A percentile compares a stretch with the other conserved stretches of the same genome.
Evolutionary conservation across 2,797 vertebrate genomes (phyloP).

Genomic region (Aselliscus stoliczkanus): DNA sequence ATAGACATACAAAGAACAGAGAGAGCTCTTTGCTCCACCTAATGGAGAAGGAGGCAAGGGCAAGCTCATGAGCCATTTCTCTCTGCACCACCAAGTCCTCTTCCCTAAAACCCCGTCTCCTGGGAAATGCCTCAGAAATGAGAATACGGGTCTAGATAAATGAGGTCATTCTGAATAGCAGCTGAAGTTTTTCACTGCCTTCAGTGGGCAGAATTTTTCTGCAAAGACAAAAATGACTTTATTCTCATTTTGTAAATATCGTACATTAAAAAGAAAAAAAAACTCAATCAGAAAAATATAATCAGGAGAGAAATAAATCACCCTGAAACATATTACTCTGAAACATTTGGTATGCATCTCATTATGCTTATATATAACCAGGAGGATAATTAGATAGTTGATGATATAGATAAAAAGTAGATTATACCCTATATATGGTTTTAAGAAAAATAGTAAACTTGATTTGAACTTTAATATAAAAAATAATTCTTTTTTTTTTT

Average conservation of each 20-base stretch:
- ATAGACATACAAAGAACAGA: neutral
- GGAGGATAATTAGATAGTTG: neutral
- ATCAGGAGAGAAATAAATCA: conserved; percentile 3
- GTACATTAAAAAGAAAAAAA: neutral
- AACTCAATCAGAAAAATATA: neutral
- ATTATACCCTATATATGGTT: neutral
- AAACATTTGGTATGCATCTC: neutral
- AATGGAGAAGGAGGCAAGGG: conserved; percentile 19
- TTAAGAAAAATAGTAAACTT: neutral
- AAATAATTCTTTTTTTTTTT: too few relatives aligned
- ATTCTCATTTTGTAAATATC: neutral
- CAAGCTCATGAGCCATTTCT: neutral
- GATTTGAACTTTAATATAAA: conserved; percentile 24
- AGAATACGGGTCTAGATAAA: neutral
- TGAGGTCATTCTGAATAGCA: neutral
- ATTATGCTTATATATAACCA: neutral
- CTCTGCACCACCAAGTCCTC: neutral
- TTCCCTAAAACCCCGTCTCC: neutral
- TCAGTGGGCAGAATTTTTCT: neutral
- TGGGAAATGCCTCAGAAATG: neutral
- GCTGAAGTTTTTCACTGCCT: neutral
- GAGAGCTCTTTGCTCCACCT: conserved; percentile 46
- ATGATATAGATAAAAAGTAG: neutral
- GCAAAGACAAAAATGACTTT: neutral
- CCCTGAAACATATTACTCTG: neutral